Conservation (phyloP, 2,888 invertebrate genomes). For the Clostera curtula region DNA sequence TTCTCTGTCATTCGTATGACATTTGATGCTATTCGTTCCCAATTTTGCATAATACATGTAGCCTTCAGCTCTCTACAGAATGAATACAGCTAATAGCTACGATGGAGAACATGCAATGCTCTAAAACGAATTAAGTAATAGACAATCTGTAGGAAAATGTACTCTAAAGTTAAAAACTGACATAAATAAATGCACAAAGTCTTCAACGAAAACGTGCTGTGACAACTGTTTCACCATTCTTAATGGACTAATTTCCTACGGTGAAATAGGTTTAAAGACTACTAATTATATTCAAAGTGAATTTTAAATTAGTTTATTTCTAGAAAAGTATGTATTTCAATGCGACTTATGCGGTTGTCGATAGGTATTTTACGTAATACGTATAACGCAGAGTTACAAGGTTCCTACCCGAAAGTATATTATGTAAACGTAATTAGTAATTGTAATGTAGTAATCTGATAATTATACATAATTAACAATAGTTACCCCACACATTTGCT, state of each 20-base stretch:
- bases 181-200: too few species aligned
- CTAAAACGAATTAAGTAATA: too few species aligned
- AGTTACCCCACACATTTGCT: constrained; percentile 44
- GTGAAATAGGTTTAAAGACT: constrained; percentile 1
- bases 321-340: constrained; percentile 38
- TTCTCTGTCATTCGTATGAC: too few species aligned
- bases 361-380: constrained; percentile 29
- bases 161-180: too few species aligned
- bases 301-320: constrained; percentile 38
- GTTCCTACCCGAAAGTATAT: constrained; percentile 66
- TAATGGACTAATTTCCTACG: constrained; percentile 8
- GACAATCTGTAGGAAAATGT: too few species aligned
- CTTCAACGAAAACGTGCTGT: constrained; percentile 36
- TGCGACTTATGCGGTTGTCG: constrained; percentile 27
- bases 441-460: constrained; percentile 45
- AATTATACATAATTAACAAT: constrained; percentile 30
- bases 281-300: constrained; percentile 28
- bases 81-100: too few species aligned
- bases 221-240: constrained; percentile 18
- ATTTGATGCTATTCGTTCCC: too few species aligned
- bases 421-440: constrained; percentile 34
- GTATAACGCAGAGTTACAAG: constrained; percentile 46
- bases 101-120: too few species aligned
- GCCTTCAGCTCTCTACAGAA: too few species aligned
- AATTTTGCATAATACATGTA: too few species aligned